Conservation (phyloP, 2,888 invertebrate genomes). For the Parthenolecanium corni region DNA sequence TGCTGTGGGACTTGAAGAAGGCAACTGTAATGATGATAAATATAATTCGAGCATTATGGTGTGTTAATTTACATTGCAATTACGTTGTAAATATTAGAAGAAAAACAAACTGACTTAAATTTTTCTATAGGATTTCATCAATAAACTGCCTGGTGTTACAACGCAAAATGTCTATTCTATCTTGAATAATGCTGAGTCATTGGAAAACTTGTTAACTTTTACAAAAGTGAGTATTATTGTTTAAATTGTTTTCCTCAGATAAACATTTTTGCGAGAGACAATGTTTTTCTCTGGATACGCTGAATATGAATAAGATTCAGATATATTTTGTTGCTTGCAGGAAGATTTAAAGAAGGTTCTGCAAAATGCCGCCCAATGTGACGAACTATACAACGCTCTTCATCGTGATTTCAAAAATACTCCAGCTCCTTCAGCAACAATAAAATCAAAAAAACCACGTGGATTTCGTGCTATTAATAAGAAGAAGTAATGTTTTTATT, state of each 20-base stretch:
- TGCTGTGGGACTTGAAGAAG: constrained; percentile 56
- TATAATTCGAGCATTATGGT: constrained; percentile 50
- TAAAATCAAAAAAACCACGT: not conserved
- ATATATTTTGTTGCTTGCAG: constrained; percentile 38
- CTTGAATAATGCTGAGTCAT: constrained; percentile 50
- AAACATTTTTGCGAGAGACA: no score
- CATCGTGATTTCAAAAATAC: constrained; percentile 39
- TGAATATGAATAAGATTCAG: not conserved
- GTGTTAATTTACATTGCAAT: not conserved
- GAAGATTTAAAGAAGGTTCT: constrained; percentile 58
- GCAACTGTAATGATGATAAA: constrained; percentile 42
- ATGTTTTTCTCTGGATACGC: not conserved
- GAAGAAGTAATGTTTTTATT: not conserved
- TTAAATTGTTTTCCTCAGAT: no score
- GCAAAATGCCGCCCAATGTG: constrained; percentile 58
- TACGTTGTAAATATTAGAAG: not conserved
- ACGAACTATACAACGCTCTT: constrained; percentile 55
- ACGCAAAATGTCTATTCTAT: constrained; percentile 70
- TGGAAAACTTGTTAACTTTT: constrained; percentile 47
- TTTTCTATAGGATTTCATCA: constrained; percentile 62
- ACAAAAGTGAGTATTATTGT: constrained; percentile 42
- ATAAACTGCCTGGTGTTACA: constrained; percentile 77
- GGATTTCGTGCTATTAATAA: constrained; percentile 20
- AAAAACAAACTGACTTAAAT: not conserved
- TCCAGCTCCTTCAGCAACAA: not conserved